phyloP scores from a whole-genome alignment of 2,797 vertebrate species.

The Prunella strophiata region DNA sequence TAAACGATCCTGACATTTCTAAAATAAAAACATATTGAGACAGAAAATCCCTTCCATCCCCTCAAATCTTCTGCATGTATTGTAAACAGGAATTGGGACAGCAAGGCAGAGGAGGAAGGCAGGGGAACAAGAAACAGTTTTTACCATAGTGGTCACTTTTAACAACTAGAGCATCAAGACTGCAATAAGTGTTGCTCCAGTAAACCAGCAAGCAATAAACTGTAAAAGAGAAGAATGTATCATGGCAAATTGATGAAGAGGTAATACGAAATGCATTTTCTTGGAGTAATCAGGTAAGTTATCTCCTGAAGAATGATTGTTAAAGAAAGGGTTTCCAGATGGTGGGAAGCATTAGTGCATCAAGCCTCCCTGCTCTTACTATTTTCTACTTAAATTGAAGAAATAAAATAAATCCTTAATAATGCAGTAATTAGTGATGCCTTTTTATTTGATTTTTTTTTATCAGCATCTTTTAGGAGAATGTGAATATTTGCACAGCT shows the following conservation, averaged over 20 bases:
- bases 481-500: background rate
- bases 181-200: background rate
- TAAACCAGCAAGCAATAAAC: slow-evolving; percentile 15
- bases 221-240: background rate
- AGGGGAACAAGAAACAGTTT: background rate
- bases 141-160: background rate
- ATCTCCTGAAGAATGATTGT: slow-evolving; percentile 28
- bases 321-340: slow-evolving; percentile 18
- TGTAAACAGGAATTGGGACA: background rate
- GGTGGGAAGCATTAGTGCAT: background rate
- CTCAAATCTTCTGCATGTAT: background rate
- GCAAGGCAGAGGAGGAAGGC: background rate
- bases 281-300: slow-evolving; percentile 2
- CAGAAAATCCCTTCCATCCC: background rate
- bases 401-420: background rate
- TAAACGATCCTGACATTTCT: background rate
- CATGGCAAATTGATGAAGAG: background rate
- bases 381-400: background rate
- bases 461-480: background rate
- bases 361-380: background rate
- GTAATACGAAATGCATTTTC: background rate
- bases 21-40: background rate
- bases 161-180: background rate
- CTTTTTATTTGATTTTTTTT: slow-evolving; percentile 8
- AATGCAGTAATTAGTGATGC: background rate